A percentile compares a stretch with the other conserved stretches of the same genome.
Evolutionary conservation across 2,113 vertebrate species (phyloP).

Genomic region (Pollimyrus isidori): DNA sequence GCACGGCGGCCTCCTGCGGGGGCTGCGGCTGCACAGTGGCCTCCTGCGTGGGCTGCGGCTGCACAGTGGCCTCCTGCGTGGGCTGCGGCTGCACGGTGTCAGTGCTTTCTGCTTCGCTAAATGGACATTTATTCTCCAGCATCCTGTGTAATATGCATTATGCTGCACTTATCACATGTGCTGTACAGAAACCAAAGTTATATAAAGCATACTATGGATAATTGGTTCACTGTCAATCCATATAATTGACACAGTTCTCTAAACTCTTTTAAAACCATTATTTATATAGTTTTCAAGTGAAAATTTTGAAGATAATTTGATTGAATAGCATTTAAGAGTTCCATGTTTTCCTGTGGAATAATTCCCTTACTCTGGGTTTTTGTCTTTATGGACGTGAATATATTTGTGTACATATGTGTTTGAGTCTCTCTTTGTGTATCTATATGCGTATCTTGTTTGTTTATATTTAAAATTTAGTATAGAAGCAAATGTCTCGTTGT

Average conservation of each 20-base stretch:
- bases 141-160: not conserved
- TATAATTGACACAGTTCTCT: not conserved
- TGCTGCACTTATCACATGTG: not conserved
- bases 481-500: not conserved
- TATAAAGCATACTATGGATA: not conserved
- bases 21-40: too few species aligned
- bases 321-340: not conserved
- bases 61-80: not conserved
- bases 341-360: not conserved
- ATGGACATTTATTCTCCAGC: not conserved
- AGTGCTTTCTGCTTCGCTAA: not conserved
- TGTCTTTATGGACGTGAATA: not conserved
- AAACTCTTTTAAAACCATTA: not conserved
- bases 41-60: too few species aligned
- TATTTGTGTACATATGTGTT: not conserved
- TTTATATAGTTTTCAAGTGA: not conserved
- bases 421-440: not conserved
- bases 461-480: not conserved
- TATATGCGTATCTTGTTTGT: not conserved
- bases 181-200: not conserved
- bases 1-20: too few species aligned
- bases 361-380: not conserved
- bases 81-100: not conserved
- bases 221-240: not conserved
- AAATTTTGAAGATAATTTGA: not conserved